Percentiles rank a stretch among this genome's conserved stretches.
Conservation (phyloP, 1,140 invertebrate species). For the Choristoneura fumiferana region DNA sequence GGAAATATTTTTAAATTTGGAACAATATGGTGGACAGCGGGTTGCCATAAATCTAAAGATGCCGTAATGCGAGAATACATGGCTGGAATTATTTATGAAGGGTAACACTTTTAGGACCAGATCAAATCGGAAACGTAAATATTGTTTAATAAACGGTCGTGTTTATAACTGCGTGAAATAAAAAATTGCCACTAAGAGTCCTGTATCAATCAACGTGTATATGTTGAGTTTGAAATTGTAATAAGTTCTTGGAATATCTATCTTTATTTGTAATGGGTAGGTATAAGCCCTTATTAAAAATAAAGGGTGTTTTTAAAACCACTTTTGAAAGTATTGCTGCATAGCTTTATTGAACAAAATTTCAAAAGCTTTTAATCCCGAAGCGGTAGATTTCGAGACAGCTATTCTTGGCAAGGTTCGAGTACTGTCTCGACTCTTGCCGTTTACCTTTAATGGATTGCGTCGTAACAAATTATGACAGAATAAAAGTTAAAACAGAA, state of each 20-base stretch:
- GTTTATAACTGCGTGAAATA: too few species aligned
- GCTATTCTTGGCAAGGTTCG: neutral
- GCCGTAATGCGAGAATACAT: slow-evolving; percentile 65
- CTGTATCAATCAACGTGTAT: too few species aligned
- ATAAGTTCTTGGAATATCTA: too few species aligned
- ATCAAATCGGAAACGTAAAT: slow-evolving; percentile 37
- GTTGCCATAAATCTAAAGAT: slow-evolving; percentile 71
- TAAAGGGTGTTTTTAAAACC: too few species aligned
- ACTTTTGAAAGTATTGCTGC: too few species aligned
- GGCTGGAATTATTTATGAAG: slow-evolving; percentile 68
- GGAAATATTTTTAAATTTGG: slow-evolving; percentile 74
- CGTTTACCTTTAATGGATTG: slow-evolving; percentile 1
- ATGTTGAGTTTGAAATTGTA: too few species aligned
- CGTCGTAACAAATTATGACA: neutral
- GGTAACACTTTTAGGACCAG: slow-evolving; percentile 43
- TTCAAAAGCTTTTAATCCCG: too few species aligned
- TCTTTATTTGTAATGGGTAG: too few species aligned
- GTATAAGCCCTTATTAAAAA: too few species aligned
- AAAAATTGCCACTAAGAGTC: too few species aligned
- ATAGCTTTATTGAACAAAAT: too few species aligned
- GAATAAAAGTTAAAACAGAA: too few species aligned
- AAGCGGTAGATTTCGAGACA: neutral
- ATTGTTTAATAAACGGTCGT: slow-evolving; percentile 26
- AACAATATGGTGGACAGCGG: slow-evolving; percentile 71
- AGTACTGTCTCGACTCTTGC: neutral